phyloP scores from a whole-genome alignment of 64 coral and sea anemone species.

The Stichodactyla mertensii region DNA sequence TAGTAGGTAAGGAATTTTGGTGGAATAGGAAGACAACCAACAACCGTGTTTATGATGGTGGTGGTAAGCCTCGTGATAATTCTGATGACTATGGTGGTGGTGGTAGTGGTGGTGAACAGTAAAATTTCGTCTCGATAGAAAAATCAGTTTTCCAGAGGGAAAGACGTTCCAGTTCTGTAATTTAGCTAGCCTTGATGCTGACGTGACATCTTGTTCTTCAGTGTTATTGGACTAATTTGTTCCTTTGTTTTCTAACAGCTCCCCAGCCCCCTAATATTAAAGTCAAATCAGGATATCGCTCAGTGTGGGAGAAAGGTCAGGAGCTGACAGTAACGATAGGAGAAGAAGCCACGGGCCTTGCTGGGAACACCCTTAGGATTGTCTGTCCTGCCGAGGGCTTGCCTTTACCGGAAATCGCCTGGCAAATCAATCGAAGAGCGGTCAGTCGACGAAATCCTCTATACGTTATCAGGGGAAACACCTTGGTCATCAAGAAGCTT shows the following conservation, averaged over 20 bases:
- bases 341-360: conserved; percentile 34
- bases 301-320: conserved; percentile 25
- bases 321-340: conserved; percentile 46
- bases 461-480: conserved; percentile 22
- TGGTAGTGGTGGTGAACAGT: too few species aligned
- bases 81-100: too few species aligned
- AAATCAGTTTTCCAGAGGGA: too few species aligned
- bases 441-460: conserved; percentile 15
- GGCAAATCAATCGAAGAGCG: conserved; percentile 38
- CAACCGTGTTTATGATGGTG: too few species aligned
- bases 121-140: too few species aligned
- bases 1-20: conserved; percentile 39
- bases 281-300: conserved; percentile 17
- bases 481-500: conserved; percentile 54
- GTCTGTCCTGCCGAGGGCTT: conserved; percentile 54
- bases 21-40: neutral
- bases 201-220: too few species aligned
- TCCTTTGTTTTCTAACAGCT: conserved; percentile 28
- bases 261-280: conserved; percentile 35
- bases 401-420: conserved; percentile 43
- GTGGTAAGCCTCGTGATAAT: too few species aligned
- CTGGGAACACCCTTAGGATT: conserved; percentile 43
- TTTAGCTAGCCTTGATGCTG: too few species aligned
- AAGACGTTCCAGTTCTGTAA: too few species aligned
- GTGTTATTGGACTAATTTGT: too few species aligned